Base-by-base conservation (phyloP, 2,113 vertebrate genomes). In the Thryonomys swinderianus region DNA sequence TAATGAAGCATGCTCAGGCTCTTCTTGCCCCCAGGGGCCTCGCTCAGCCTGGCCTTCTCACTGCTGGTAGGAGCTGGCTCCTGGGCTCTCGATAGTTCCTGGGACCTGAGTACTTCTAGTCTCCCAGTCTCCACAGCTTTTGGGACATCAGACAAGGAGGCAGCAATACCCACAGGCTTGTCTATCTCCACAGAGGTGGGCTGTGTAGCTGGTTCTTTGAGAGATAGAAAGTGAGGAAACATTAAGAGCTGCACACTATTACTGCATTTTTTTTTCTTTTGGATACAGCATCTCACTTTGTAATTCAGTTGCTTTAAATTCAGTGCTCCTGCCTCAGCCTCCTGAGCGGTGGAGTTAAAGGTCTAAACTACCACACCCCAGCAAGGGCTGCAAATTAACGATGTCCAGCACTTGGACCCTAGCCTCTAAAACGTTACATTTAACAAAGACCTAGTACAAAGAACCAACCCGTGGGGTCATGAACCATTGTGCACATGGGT, bases 1-100 rank as follows among this genome's bases (percentile, higher is more conserved):
- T 98, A 99, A 97, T 98, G 99, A 55, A 99, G 98, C 97, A 99
- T 98, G 97, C 99, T 99, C 95, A 99, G 97, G 69, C 96, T 98
- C 98, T 98, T 99, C 98, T 99, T 99, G 95, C 98, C 98, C 0
- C 97, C 90, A 0, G 98, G 98, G 51, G 98, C 98, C 2, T 99
- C 99, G 0, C 97, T 97, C 89, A 98, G 98, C 97, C 98, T 98
- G 82, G 98, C 97, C 97, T 99, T 99, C 96, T 99, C 99, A 0
- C 13, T 5, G 0, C 80, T 34, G 0, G 88, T 48, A 1, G 98
- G 85, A 34, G 97, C 96, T 0, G 96, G 79, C 71, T 99, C 99
- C 97, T 99, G 99, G 85, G 98, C 98, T 97, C 99, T 98, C 0
- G 98, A 88, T 1, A 98, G 95, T 88, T 99, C 98, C 20, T 98